Conservation (phyloP, 1,140 invertebrate genomes). For the Calliopsis andreniformis region DNA sequence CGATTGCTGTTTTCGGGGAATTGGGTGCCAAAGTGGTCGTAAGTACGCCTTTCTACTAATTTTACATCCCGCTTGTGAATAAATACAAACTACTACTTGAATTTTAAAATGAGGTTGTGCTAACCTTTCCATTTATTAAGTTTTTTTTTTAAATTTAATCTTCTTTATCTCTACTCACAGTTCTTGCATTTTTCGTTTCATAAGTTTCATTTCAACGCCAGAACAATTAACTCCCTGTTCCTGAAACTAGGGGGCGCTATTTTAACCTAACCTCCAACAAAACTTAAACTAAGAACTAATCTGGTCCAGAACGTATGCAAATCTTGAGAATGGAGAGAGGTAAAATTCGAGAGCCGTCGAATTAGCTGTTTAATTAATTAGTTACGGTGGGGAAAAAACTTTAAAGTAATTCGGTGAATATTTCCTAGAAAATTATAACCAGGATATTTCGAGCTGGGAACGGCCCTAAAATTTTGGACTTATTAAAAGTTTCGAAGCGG, state of each 20-base stretch:
- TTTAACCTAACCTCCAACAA: too few relatives aligned
- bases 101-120: too few relatives aligned
- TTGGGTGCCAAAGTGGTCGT: constrained; percentile 86
- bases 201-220: neutral
- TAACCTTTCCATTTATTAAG: too few relatives aligned
- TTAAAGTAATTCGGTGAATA: constrained; percentile 1
- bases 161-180: neutral
- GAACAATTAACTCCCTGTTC: too few relatives aligned
- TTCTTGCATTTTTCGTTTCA: neutral
- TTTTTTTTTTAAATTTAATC: neutral
- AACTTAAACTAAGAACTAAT: too few relatives aligned
- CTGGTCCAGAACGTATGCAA: too few relatives aligned
- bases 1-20: constrained; percentile 85
- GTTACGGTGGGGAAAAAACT: constrained; percentile 10
- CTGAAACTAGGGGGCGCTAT: too few relatives aligned
- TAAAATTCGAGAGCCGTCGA: too few relatives aligned
- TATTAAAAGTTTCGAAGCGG: constrained; percentile 53
- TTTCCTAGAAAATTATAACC: constrained; percentile 16
- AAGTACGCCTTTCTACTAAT: constrained; percentile 78
- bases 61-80: neutral
- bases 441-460: constrained; percentile 37
- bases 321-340: too few relatives aligned
- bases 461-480: constrained; percentile 25
- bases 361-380: neutral
- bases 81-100: too few relatives aligned